Evolutionary conservation across 1,140 invertebrate species (phyloP).

Genomic region (Brachionus rubens): DNA sequence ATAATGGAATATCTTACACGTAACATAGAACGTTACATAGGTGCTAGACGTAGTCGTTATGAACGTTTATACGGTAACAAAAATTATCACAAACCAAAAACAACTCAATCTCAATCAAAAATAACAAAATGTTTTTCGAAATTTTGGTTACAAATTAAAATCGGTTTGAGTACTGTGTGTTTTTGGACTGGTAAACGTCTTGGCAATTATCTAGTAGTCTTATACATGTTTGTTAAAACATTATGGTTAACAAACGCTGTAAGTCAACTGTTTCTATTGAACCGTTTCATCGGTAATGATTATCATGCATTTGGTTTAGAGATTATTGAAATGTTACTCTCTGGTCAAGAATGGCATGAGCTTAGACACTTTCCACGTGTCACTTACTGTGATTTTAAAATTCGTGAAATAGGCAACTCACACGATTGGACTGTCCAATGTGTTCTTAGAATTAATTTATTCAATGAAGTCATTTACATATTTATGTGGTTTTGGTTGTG

Average conservation of each 20-base stretch:
- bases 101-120: background rate
- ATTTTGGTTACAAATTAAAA: background rate
- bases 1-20: constrained; percentile 42
- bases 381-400: constrained; percentile 56
- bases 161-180: constrained; percentile 14
- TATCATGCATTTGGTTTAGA: constrained; percentile 60
- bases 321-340: constrained; percentile 58
- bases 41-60: constrained; percentile 37
- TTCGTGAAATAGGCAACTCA: constrained; percentile 40
- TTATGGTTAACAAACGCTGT: constrained; percentile 63
- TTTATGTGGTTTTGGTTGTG: constrained; percentile 47
- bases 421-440: constrained; percentile 46
- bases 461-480: constrained; percentile 46
- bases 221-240: constrained; percentile 63
- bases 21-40: constrained; percentile 41
- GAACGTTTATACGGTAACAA: constrained; percentile 26
- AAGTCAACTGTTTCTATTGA: constrained; percentile 64
- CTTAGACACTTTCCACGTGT: constrained; percentile 62
- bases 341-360: constrained; percentile 59
- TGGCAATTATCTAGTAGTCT: constrained; percentile 49
- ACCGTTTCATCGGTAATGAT: constrained; percentile 62
- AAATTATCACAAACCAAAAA: background rate
- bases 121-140: background rate
- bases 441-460: constrained; percentile 42
- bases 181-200: constrained; percentile 36